Conservation (phyloP, 2,888 invertebrate species). For the Cryptocheilus praepositus region DNA sequence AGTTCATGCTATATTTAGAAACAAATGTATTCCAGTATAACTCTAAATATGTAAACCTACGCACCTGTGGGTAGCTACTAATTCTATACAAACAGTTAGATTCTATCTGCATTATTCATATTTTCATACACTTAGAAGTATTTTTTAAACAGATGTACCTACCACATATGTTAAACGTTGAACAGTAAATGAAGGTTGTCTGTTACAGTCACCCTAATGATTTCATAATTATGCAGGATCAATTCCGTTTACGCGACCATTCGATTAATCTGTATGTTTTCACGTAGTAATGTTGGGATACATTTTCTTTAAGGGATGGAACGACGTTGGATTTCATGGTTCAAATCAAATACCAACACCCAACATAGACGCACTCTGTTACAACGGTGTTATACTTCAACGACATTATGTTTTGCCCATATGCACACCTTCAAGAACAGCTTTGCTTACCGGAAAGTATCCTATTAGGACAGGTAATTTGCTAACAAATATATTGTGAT, state of each 20-base stretch:
- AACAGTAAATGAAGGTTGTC: too few relatives aligned
- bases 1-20: too few relatives aligned
- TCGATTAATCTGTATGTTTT: not conserved
- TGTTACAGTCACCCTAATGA: too few relatives aligned
- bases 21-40: too few relatives aligned
- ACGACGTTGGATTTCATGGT: slow-evolving; percentile 93
- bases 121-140: too few relatives aligned
- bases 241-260: not conserved
- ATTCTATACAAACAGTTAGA: too few relatives aligned
- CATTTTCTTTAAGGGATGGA: slow-evolving; percentile 83
- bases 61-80: too few relatives aligned
- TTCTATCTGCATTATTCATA: too few relatives aligned
- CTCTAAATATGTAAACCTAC: too few relatives aligned
- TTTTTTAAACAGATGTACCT: too few relatives aligned
- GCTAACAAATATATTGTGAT: not conserved
- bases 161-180: too few relatives aligned
- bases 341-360: slow-evolving; percentile 91
- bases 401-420: slow-evolving; percentile 90
- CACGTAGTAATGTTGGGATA: not conserved
- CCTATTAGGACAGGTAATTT: slow-evolving; percentile 81
- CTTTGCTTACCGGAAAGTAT: slow-evolving; percentile 90
- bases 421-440: slow-evolving; percentile 89
- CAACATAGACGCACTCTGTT: slow-evolving; percentile 90
- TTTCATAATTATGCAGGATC: too few relatives aligned
- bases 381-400: slow-evolving; percentile 88